phyloP scores from a whole-genome alignment of 1,140 invertebrate species.

The Bombus sibiricus region DNA sequence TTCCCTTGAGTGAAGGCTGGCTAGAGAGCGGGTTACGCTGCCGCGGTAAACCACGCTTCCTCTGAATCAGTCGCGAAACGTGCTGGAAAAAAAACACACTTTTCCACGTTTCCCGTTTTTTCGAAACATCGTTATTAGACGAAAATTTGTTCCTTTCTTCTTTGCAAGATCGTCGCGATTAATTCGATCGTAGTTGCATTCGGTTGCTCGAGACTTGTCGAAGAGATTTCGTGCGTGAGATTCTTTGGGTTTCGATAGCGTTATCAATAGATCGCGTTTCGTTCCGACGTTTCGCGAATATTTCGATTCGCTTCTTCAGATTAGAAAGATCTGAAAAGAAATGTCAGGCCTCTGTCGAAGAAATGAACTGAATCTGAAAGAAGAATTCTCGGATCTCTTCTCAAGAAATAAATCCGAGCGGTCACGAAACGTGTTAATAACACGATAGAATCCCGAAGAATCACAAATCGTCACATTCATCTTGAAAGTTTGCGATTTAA shows the following conservation, averaged over 20 bases:
- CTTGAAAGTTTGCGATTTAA: too few relatives aligned
- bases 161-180: background rate
- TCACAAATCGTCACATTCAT: too few relatives aligned
- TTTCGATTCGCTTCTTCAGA: background rate
- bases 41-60: constrained; percentile 56
- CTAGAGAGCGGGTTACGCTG: constrained; percentile 45
- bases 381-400: too few relatives aligned
- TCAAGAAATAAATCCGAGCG: too few relatives aligned
- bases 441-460: too few relatives aligned
- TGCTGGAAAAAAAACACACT: background rate
- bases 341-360: too few relatives aligned
- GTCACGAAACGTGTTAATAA: too few relatives aligned
- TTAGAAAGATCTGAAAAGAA: background rate
- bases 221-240: background rate
- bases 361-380: too few relatives aligned
- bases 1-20: constrained; percentile 50
- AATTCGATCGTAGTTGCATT: background rate
- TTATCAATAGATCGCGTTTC: too few relatives aligned
- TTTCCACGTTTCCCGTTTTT: background rate
- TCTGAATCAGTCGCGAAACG: constrained; percentile 6
- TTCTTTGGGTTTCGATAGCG: background rate
- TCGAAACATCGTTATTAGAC: constrained; percentile 23
- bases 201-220: background rate
- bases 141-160: background rate
- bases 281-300: too few relatives aligned